Percentiles rank a stretch among this genome's conserved stretches.
Conservation (phyloP, 2,888 invertebrate genomes). For the Andrena minutula region DNA sequence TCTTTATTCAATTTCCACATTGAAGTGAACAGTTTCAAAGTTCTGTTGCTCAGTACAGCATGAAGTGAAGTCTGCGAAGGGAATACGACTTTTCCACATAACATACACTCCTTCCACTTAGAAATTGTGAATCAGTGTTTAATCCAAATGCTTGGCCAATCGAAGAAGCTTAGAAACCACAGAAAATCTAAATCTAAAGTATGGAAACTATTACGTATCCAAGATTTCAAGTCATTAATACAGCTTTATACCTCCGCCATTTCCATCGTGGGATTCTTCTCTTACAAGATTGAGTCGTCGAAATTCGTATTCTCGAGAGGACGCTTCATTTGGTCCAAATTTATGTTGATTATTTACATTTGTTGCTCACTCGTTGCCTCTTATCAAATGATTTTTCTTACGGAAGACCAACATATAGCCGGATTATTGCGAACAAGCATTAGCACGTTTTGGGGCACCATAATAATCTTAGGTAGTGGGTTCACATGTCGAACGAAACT, state of each 20-base stretch:
- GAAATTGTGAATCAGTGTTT: neutral
- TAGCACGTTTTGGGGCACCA: constrained; percentile 60
- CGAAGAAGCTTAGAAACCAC: neutral
- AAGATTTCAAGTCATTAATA: constrained; percentile 72
- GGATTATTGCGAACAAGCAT: constrained; percentile 45
- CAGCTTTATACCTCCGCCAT: constrained; percentile 64
- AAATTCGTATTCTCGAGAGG: constrained; percentile 50
- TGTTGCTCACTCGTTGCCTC: constrained; percentile 7
- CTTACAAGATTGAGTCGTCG: constrained; percentile 62
- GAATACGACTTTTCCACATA: neutral
- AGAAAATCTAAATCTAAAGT: constrained; percentile 22
- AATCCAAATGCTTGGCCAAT: neutral
- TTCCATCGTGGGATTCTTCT: constrained; percentile 70
- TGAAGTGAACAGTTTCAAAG: constrained; percentile 18
- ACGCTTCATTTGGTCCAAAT: constrained; percentile 50
- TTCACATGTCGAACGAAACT: constrained; percentile 48
- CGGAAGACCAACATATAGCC: neutral
- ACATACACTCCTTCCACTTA: neutral
- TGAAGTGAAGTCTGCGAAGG: neutral
- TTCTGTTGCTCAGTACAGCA: neutral
- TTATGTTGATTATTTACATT: constrained; percentile 45
- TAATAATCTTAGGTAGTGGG: constrained; percentile 61
- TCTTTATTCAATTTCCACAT: neutral
- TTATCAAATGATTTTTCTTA: constrained; percentile 64
- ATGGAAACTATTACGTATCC: constrained; percentile 64